These are phyloP conservation scores for Acropora yongei DNA, from an alignment of 64 coral and sea anemone species.

Conservation along the genomic window DNA sequence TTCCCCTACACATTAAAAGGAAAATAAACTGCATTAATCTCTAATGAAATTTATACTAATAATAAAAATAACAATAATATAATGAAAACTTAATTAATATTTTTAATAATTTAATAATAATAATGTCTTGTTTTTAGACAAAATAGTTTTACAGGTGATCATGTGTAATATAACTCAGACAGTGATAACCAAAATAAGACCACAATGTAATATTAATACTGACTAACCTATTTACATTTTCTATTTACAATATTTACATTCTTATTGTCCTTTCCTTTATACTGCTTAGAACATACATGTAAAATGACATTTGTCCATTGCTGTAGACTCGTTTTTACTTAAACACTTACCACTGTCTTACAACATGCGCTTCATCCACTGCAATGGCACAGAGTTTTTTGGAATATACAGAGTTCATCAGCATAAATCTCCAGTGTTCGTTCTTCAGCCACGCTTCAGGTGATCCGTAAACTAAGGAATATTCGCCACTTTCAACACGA, in stretches of 20 bases:
- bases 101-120: background rate
- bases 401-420: background rate
- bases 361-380: background rate
- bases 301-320: background rate
- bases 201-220: too few relatives aligned
- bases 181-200: too few relatives aligned
- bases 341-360: background rate
- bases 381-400: conserved; percentile 3
- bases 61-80: too few relatives aligned
- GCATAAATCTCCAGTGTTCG: background rate
- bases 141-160: too few relatives aligned
- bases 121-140: background rate
- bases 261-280: background rate
- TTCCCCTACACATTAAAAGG: conserved; percentile 45
- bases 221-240: too few relatives aligned
- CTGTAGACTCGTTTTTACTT: too few relatives aligned
- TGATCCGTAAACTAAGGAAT: conserved; percentile 15
- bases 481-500: background rate
- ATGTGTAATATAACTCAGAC: too few relatives aligned
- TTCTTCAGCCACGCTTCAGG: conserved; percentile 16
- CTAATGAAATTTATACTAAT: background rate
- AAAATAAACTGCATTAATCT: background rate
- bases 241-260: too few relatives aligned
- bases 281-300: background rate
- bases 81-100: background rate